These are phyloP conservation scores for Spea multiplicata DNA, from an alignment of 2,113 vertebrate species.

Conservation along the genomic window DNA sequence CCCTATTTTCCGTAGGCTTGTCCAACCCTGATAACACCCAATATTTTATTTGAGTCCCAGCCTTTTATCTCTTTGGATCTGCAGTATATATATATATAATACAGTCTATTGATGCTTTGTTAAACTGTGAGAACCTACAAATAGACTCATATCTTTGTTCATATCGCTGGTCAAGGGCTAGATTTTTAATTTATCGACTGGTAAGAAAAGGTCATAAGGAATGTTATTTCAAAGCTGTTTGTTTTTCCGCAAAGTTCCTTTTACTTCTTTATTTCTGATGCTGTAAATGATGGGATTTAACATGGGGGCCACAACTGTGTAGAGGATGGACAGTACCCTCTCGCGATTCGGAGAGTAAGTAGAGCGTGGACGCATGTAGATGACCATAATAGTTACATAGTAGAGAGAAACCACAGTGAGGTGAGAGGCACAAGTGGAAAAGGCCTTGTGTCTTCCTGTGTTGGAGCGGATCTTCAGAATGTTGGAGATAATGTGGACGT, in stretches of 20 bases:
- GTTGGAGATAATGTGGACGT: slow-evolving; percentile 21
- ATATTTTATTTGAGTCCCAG: no score
- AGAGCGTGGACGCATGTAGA: slow-evolving; percentile 7
- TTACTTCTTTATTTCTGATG: slow-evolving; percentile 30
- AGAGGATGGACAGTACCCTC: slow-evolving; percentile 10
- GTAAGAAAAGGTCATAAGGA: no score
- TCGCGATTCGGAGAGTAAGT: slow-evolving; percentile 16
- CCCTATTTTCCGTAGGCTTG: no score
- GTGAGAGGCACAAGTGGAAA: neutral
- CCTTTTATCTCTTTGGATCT: no score
- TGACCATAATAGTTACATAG: slow-evolving; percentile 18
- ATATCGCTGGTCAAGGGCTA: no score
- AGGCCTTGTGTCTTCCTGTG: neutral
- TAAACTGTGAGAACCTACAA: no score
- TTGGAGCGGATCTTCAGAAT: slow-evolving; percentile 16
- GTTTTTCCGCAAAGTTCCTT: neutral
- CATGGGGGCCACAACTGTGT: slow-evolving; percentile 16
- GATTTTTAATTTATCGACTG: no score
- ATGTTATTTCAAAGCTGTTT: no score
- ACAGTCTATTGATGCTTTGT: no score
- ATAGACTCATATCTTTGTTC: no score
- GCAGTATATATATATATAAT: no score
- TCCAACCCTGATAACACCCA: no score
- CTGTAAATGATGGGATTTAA: slow-evolving; percentile 31
- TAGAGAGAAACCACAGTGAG: slow-evolving; percentile 21